Evolutionary conservation across 2,113 vertebrate genomes (phyloP), one percentile per base, ranked within the genome.

Genomic region (Sapayoa aenigma): DNA sequence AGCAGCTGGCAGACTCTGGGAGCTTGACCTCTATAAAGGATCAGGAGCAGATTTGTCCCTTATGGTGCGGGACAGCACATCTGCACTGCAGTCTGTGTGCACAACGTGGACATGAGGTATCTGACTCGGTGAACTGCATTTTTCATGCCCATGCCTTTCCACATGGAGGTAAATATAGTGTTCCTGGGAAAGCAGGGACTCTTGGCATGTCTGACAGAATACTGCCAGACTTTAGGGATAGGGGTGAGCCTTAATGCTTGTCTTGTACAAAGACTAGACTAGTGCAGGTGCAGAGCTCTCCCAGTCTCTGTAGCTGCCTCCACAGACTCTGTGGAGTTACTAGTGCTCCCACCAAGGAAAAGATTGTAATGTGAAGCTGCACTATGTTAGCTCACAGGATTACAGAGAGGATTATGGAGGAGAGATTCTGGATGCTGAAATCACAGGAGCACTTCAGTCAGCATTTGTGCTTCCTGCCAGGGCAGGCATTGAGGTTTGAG

Each of bases 91-190:
- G 27, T 58, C 35, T 27, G 18, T 2, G 1, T 39, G 31, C 11
- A 12, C 37, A 8, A 18, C 24, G 1, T 1, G 7, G 41, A 7
- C 19, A 2, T 12, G 60, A 62, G n/a, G 23, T 14, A 19, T 41
- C 55, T 23, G 31, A 5, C 28, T n/a, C 0, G 0, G 19, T n/a
- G 42, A 53, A 22, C 12, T 10, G 27, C 76, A 23, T 23, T 28
- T 85, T 83, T 82, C 8, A 2, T 56, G 37, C 7, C n/a, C 2
- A 0, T 33, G 59, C 55, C 33, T 77, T 87, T 60, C 50, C 74
- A 8, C 0, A 0, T 5, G 11, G 66, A 79, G 39, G 52, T 47
- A 5, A 72, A 11, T 15, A 18, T 12, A 22, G 42, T 17, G 18
- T 66, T 86, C 67, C 44, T 58, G 55, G 80, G 41, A 59, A 73